phyloP scores from a whole-genome alignment of 2,888 invertebrate genomes.

The Heliconius charithonia region DNA sequence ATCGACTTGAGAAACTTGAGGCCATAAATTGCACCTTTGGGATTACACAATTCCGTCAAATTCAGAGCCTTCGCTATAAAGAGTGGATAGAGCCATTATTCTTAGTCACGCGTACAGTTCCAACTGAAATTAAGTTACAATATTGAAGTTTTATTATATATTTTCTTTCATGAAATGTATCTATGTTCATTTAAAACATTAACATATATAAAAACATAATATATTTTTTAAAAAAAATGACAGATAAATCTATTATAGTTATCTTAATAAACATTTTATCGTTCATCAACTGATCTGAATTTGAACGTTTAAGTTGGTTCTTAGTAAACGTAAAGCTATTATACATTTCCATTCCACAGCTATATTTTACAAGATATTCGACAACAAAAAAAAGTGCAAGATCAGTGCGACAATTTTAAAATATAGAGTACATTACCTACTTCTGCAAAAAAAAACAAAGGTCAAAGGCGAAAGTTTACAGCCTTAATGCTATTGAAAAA shows the following conservation, averaged over 20 bases:
- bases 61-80: slow-evolving; percentile 37
- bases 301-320: neutral
- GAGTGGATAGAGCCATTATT: slow-evolving; percentile 39
- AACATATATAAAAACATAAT: too few species aligned
- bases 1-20: slow-evolving; percentile 45
- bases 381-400: too few species aligned
- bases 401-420: too few species aligned
- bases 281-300: neutral
- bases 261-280: too few species aligned
- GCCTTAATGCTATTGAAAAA: too few species aligned
- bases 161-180: neutral
- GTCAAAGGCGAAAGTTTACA: too few species aligned
- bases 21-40: slow-evolving; percentile 43
- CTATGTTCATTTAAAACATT: too few species aligned
- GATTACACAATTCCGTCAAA: slow-evolving; percentile 45
- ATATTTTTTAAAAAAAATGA: too few species aligned
- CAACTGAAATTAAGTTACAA: neutral
- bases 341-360: neutral
- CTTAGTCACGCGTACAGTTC: slow-evolving; percentile 24
- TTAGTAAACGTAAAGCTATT: neutral
- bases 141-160: slow-evolving; percentile 8
- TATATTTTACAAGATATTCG: too few species aligned
- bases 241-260: too few species aligned
- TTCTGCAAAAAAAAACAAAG: too few species aligned
- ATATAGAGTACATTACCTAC: too few species aligned